Evolutionary conservation across 2,888 invertebrate genomes (phyloP).

Genomic region (Aspidiotus rigidus): DNA sequence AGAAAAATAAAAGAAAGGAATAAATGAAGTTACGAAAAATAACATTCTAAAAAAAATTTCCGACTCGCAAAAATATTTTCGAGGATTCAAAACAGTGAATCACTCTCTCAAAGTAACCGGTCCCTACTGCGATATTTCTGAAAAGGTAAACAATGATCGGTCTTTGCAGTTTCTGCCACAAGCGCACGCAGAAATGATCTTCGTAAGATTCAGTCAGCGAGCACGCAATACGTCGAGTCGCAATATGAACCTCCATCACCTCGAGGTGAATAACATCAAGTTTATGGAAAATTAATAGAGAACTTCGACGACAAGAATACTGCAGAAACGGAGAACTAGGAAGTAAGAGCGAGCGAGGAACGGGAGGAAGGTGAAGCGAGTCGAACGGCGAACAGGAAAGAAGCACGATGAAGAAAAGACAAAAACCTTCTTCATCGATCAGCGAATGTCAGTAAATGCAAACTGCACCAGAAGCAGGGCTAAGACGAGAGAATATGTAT

Average conservation of each 20-base stretch:
- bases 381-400: neutral
- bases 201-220: neutral
- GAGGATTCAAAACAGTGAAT: too few relatives aligned
- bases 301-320: neutral
- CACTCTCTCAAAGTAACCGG: too few relatives aligned
- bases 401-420: neutral
- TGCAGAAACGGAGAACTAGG: neutral
- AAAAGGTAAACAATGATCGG: too few relatives aligned
- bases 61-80: too few relatives aligned
- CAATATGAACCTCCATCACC: neutral
- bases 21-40: too few relatives aligned
- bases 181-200: too few relatives aligned
- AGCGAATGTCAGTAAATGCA: neutral
- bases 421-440: neutral
- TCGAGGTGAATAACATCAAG: constrained; percentile 2
- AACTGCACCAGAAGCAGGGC: neutral
- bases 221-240: constrained; percentile 2
- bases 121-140: too few relatives aligned
- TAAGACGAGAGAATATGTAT: neutral
- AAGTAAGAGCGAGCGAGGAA: neutral
- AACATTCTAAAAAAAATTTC: too few relatives aligned
- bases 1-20: too few relatives aligned
- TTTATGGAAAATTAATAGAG: constrained; percentile 4
- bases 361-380: neutral
- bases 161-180: too few relatives aligned